These are phyloP conservation scores for Hirundichthys speculiger DNA, from an alignment of 2,113 vertebrate species.

Conservation along the genomic window DNA sequence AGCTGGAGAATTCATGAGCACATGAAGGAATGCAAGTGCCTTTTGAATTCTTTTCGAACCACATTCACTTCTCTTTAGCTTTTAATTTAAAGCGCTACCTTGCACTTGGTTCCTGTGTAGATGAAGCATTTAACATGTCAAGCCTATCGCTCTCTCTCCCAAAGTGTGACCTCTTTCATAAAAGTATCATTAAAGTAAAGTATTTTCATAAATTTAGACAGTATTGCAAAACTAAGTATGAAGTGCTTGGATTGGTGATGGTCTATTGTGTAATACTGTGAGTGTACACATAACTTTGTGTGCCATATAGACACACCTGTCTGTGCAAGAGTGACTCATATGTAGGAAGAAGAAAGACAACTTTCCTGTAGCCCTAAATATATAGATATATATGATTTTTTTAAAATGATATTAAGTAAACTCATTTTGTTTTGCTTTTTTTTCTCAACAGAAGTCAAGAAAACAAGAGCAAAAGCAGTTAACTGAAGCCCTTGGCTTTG, in stretches of 20 bases:
- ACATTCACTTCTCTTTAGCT: slow-evolving; percentile 8
- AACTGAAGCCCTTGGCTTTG: slow-evolving; percentile 66
- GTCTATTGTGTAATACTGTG: slow-evolving; percentile 3
- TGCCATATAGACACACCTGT: neutral
- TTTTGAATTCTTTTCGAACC: neutral
- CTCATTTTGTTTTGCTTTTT: slow-evolving; percentile 15
- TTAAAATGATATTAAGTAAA: slow-evolving; percentile 1
- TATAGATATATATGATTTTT: neutral
- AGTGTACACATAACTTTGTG: slow-evolving; percentile 1
- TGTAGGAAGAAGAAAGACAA: neutral
- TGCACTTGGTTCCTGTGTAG: neutral
- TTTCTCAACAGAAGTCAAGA: slow-evolving; percentile 66
- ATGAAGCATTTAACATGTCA: too few relatives aligned
- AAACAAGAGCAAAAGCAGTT: slow-evolving; percentile 47
- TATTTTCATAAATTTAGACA: too few relatives aligned
- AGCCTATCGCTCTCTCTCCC: neutral
- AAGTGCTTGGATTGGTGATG: slow-evolving; percentile 16
- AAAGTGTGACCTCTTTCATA: neutral
- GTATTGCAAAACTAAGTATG: slow-evolving; percentile 28
- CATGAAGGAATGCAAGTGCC: neutral
- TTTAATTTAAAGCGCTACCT: slow-evolving; percentile 4
- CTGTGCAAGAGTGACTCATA: neutral
- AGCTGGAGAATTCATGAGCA: slow-evolving; percentile 8
- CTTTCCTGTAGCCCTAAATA: neutral
- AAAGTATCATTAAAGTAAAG: too few relatives aligned